Evolutionary conservation across 1,140 invertebrate genomes (phyloP).

Genomic region (Drosophila santomea): DNA sequence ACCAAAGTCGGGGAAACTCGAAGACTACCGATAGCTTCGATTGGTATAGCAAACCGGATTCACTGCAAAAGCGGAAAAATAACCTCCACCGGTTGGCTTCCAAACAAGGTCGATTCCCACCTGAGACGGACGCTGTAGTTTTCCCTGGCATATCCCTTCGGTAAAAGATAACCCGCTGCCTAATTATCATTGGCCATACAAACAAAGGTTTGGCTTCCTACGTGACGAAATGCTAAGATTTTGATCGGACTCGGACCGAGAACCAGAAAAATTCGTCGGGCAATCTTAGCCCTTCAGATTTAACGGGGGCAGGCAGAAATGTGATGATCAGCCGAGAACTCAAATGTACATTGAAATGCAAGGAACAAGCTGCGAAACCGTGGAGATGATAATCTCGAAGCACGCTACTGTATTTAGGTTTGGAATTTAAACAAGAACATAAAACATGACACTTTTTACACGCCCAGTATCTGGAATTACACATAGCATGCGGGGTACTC

Average conservation of each 20-base stretch:
- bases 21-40: constrained; percentile 3
- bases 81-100: background rate
- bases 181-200: constrained; percentile 68
- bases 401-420: constrained; percentile 39
- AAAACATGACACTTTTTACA: constrained; percentile 17
- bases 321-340: constrained; percentile 17
- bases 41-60: constrained; percentile 56
- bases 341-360: constrained; percentile 67
- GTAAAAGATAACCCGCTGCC: constrained; percentile 8
- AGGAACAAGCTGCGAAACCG: constrained; percentile 58
- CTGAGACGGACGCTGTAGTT: background rate
- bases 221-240: constrained; percentile 68
- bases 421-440: constrained; percentile 56
- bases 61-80: constrained; percentile 33
- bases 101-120: constrained; percentile 20
- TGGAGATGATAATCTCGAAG: constrained; percentile 41
- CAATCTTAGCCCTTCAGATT: background rate
- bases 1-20: constrained; percentile 49
- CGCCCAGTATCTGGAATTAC: constrained; percentile 17
- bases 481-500: constrained; percentile 47
- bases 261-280: constrained; percentile 17
- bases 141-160: constrained; percentile 3
- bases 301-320: constrained; percentile 14
- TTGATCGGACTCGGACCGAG: constrained; percentile 11
- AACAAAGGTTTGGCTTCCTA: constrained; percentile 49